These are phyloP conservation scores for Lerista edwardsae DNA, from an alignment of 2,797 vertebrate genomes.

Conservation along the genomic window DNA sequence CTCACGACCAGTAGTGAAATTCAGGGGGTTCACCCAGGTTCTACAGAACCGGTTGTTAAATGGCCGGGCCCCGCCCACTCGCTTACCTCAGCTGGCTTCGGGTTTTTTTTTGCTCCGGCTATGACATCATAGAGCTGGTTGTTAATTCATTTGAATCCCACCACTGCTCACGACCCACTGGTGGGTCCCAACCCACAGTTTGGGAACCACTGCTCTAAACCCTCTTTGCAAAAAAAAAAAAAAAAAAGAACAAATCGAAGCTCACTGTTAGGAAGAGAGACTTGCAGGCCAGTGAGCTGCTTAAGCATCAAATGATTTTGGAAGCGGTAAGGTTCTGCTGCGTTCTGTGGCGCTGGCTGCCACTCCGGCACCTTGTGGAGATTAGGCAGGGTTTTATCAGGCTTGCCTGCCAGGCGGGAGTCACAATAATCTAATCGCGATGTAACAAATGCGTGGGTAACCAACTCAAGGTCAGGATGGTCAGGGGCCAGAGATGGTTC, in stretches of 20 bases:
- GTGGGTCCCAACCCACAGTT: too few relatives aligned
- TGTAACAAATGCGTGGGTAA: conserved; percentile 64
- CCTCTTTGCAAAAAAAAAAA: background rate
- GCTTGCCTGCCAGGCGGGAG: conserved; percentile 61
- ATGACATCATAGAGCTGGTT: too few relatives aligned
- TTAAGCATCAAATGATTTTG: conserved; percentile 58
- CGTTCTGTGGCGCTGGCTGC: conserved; percentile 56
- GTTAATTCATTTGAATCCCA: too few relatives aligned
- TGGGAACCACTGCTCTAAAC: background rate
- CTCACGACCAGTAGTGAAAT: too few relatives aligned
- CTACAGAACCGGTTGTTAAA: too few relatives aligned
- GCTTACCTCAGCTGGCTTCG: too few relatives aligned
- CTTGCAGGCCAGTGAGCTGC: conserved; percentile 49
- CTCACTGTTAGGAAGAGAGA: conserved; percentile 31
- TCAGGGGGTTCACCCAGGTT: too few relatives aligned
- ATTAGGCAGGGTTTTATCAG: conserved; percentile 60
- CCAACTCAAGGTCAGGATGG: conserved; percentile 66
- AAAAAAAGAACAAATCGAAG: conserved; percentile 20
- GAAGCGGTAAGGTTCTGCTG: conserved; percentile 56
- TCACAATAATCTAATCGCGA: conserved; percentile 69
- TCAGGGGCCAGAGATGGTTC: conserved; percentile 51
- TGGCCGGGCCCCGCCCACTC: too few relatives aligned
- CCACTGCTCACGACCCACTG: too few relatives aligned
- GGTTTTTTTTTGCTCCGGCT: too few relatives aligned
- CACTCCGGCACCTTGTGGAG: conserved; percentile 61